Conservation (phyloP, 2,113 vertebrate species). For the Dissostichus mawsoni region DNA sequence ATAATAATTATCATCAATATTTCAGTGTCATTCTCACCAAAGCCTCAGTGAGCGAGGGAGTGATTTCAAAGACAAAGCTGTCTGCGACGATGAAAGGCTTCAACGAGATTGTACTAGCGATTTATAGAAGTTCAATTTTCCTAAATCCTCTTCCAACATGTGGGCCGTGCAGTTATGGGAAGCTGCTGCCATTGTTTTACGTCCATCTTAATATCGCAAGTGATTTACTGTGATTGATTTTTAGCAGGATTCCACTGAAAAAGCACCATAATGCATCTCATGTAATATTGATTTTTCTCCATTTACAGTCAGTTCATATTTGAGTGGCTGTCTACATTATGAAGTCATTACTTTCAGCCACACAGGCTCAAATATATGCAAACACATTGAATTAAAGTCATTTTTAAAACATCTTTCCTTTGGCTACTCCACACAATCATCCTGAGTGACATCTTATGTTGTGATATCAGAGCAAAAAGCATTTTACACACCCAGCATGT, state of each 20-base stretch:
- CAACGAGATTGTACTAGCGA: conserved; percentile 8
- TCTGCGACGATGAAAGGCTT: conserved; percentile 53
- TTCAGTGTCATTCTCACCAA: conserved; percentile 37
- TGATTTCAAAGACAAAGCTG: conserved; percentile 49
- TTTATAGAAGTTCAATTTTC: conserved; percentile 18
- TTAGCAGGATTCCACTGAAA: conserved; percentile 35
- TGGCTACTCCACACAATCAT: neutral
- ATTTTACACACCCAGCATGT: conserved; percentile 28
- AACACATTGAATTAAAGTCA: neutral
- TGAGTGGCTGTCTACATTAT: conserved; percentile 34
- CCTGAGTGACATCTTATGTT: neutral
- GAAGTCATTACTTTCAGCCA: conserved; percentile 17
- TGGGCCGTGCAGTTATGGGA: conserved; percentile 14
- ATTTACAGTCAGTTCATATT: conserved; percentile 33
- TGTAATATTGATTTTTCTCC: conserved; percentile 51
- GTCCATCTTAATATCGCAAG: conserved; percentile 39
- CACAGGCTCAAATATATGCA: neutral
- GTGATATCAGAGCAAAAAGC: neutral
- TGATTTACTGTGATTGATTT: conserved; percentile 56
- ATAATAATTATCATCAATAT: conserved; percentile 56
- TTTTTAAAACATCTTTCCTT: neutral
- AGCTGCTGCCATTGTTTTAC: conserved; percentile 36
- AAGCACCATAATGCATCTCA: conserved; percentile 45
- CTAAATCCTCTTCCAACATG: conserved; percentile 32
- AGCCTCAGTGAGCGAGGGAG: conserved; percentile 11